Evolutionary conservation across 2,797 vertebrate genomes (phyloP).

Genomic region (Peromyscus nudipes): DNA sequence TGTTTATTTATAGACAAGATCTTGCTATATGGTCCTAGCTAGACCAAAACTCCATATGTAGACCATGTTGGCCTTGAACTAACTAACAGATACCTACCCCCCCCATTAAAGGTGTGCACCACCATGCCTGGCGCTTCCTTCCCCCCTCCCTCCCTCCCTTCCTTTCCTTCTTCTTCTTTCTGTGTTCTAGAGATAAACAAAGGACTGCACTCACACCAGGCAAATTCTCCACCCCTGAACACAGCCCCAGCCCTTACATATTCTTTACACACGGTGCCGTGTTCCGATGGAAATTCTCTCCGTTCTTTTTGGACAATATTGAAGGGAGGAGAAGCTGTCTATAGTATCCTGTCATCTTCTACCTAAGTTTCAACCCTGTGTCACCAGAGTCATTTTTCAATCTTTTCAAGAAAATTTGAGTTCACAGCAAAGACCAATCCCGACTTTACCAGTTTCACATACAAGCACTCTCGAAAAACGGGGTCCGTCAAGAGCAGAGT

Average conservation of each 20-base stretch:
- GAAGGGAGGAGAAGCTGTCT: not conserved
- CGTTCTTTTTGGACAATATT: not conserved
- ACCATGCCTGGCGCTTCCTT: not conserved
- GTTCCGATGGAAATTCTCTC: not conserved
- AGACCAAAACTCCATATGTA: not conserved
- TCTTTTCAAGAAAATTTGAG: slow-evolving; percentile 20
- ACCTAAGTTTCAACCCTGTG: not conserved
- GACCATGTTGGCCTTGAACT: not conserved
- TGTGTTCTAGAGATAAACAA: not conserved
- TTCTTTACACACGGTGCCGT: too few relatives aligned
- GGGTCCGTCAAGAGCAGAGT: not conserved
- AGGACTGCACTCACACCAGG: not conserved
- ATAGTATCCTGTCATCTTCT: not conserved
- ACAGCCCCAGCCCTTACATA: not conserved
- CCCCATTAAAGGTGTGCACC: not conserved
- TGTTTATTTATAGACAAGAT: not conserved
- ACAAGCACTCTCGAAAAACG: not conserved
- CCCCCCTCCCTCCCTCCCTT: not conserved
- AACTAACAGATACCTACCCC: not conserved
- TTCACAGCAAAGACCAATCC: not conserved
- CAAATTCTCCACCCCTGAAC: not conserved
- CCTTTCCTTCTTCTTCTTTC: not conserved
- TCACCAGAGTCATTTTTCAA: not conserved
- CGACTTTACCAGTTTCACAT: not conserved
- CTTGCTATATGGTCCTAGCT: not conserved